Evolutionary conservation across 2,113 vertebrate genomes (phyloP).

Genomic region (Engystomops pustulosus): DNA sequence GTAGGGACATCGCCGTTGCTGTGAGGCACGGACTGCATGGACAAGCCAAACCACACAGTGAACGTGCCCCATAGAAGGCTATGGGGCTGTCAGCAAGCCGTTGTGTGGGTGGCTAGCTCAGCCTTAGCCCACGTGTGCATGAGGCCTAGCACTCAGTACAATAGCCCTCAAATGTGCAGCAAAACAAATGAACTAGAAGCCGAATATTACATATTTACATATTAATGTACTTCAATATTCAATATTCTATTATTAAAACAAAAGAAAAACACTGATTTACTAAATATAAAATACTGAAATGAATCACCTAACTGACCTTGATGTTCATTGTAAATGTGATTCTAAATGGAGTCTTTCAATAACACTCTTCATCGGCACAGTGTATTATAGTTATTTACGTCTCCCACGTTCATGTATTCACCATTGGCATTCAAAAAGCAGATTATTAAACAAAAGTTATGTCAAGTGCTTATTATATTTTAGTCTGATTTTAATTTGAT

Average conservation of each 20-base stretch:
- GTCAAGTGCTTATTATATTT: neutral
- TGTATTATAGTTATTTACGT: slow-evolving; percentile 27
- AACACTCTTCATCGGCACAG: neutral
- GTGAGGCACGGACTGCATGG: too few relatives aligned
- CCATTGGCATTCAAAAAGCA: neutral
- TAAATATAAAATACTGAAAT: slow-evolving; percentile 14
- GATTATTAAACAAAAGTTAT: slow-evolving; percentile 13
- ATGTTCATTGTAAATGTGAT: neutral
- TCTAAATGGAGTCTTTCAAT: slow-evolving; percentile 11
- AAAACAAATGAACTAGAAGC: neutral
- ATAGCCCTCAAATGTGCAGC: too few relatives aligned
- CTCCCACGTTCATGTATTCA: neutral
- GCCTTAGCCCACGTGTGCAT: too few relatives aligned
- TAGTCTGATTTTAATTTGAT: neutral
- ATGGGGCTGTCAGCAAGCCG: too few relatives aligned
- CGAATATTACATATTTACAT: neutral
- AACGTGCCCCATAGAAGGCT: too few relatives aligned
- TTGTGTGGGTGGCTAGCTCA: too few relatives aligned
- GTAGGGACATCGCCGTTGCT: too few relatives aligned
- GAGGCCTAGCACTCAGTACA: too few relatives aligned
- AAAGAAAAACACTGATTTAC: neutral
- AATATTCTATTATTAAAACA: neutral
- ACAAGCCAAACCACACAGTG: too few relatives aligned
- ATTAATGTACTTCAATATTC: too few relatives aligned
- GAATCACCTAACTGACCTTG: neutral